Evolutionary conservation across 2,797 vertebrate genomes (phyloP), one percentile per base, ranked within the genome.

Genomic region (Gymnopithys bicolor): DNA sequence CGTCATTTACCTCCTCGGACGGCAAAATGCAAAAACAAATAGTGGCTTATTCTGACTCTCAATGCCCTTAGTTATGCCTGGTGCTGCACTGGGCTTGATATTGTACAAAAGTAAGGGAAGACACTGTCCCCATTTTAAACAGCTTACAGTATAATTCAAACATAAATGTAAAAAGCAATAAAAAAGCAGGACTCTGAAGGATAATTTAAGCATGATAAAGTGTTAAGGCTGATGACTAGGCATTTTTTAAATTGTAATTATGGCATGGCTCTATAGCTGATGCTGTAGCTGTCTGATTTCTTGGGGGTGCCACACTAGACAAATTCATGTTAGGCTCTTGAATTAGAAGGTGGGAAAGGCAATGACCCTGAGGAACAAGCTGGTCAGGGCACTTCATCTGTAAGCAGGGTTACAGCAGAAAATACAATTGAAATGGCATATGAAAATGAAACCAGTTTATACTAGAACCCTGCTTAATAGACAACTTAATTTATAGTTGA

Each of bases 401-500:
- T 58, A 66, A 75, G 25, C 7, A 8, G 24, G 5, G 4, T 64
- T 68, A 39, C 7, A 19, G 39, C 79, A 78, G 55, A 83, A 89
- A 85, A 55, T 39, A 51, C 19, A 78, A 39, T 3, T 49, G 35
- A 63, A 71, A 56, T 28, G 25, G 23, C 25, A n/a, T 8, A 9
- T 18, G 18, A 81, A 70, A 68, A 49, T 39, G 13, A 55, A 77
- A 56, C 32, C 9, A 5, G 30, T 30, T 93, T 85, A 30, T 51
- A 48, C 43, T 43, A 82, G 45, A 21, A 35, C 25, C n/a, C 51
- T 69, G 28, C 53, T 74, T 83, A 70, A 77, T 70, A 52, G 0
- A 3, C 53, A 70, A 27, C 77, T 91, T 82, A 90, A 89, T 90
- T 90, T 82, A 30, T 87, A 94, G 85, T 35, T 74, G 75, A 84